Evolutionary conservation across 1,140 invertebrate species (phyloP), one percentile per base, ranked within the genome.

Genomic region (Drosophila bocqueti): DNA sequence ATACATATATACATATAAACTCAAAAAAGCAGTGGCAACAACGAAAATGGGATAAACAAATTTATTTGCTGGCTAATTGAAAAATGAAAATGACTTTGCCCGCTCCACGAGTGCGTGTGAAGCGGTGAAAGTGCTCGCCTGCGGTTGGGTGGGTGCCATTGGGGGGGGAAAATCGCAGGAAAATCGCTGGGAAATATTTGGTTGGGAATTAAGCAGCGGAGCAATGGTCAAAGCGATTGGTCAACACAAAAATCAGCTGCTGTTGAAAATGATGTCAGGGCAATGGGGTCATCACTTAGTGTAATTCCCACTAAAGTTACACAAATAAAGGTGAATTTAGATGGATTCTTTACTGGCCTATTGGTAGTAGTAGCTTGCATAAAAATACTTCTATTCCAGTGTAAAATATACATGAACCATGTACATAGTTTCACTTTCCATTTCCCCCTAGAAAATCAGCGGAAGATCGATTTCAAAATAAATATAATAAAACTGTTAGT

Each of bases 61-160:
- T 78, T 69, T 57, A 78, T 66, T 80, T 80, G 59, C 68, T 71
- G 77, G 54, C 59, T 76, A 69, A 81, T 69, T 80, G 77, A 69
- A 75, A 81, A 79, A 79, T 74, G 49, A 76, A 76, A 76, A 76
- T 64, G 21, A 46, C 45, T 76, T 59, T 76, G 40, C 36, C 43
- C 64, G 21, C 26, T 31, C 13, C 26, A 15, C 18, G 11, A 38
- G 24, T 58, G 31, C 36, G 58, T 76, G 72, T 76, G 38, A 47
- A 73, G 42, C 49, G 69, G 58, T 57, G 59, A 73, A 72, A 72
- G 54, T 71, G 72, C 50, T 52, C 34, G 21, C 26, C 38, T 46
- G 58, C 38, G 58, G 26, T 45, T 59, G 40, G 43, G 63, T 11
- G 26, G 61, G 34, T 29, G 61, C n/a, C n/a, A 36, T 10, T 57